Evolutionary conservation across 2,113 vertebrate genomes (phyloP).

Genomic region (Xiphias gladius): DNA sequence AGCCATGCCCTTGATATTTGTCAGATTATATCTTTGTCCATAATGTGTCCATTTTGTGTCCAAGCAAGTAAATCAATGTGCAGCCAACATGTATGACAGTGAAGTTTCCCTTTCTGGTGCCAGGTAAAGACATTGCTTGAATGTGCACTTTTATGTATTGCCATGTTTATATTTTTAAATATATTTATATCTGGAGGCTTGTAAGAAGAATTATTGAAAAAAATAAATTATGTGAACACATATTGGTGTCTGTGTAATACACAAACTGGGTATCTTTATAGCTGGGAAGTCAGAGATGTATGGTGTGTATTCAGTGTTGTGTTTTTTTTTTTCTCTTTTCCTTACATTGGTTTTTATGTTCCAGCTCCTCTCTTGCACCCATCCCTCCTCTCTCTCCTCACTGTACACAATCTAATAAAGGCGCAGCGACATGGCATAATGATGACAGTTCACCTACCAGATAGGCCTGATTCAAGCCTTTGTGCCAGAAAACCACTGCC

Average conservation of each 20-base stretch:
- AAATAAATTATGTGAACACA: constrained; percentile 70
- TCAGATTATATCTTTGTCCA: constrained; percentile 42
- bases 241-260: constrained; percentile 49
- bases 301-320: constrained; percentile 10
- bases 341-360: constrained; percentile 65
- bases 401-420: constrained; percentile 74
- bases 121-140: constrained; percentile 62
- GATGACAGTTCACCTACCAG: background rate
- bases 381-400: constrained; percentile 41
- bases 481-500: constrained; percentile 28
- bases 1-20: constrained; percentile 55
- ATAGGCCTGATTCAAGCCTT: constrained; percentile 39
- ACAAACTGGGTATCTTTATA: background rate
- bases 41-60: constrained; percentile 47
- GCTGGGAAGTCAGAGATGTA: background rate
- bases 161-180: constrained; percentile 75
- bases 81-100: constrained; percentile 54
- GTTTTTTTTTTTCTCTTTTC: constrained; percentile 5
- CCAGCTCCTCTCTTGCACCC: constrained; percentile 46
- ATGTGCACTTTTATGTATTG: constrained; percentile 72
- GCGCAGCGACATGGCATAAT: constrained; percentile 39
- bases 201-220: constrained; percentile 55
- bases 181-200: constrained; percentile 77
- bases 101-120: constrained; percentile 58
- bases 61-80: constrained; percentile 59